Evolutionary conservation across 2,113 vertebrate genomes (phyloP), one percentile per base, ranked within the genome.

Genomic region (Centropus bengalensis): DNA sequence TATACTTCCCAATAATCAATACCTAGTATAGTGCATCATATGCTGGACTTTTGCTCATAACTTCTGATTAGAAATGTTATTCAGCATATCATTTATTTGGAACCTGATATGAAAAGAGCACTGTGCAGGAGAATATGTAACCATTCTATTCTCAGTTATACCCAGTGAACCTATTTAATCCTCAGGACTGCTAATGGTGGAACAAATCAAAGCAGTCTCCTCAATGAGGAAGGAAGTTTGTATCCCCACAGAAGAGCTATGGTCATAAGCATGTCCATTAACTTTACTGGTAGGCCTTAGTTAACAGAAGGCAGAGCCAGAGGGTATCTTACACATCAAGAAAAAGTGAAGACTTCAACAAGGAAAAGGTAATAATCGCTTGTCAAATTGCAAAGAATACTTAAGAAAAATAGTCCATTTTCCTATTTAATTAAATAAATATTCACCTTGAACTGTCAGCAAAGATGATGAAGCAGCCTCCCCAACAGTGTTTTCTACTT

Each of bases 401-500:
- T n/a, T 51, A 38, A 94, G 70, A 92, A 94, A 93, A 83, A 62
- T 4, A 74, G 5, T 12, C 5, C 4, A 62, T 78, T 71, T 84
- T 62, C 6, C 8, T 33, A 3, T 33, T 51, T 92, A 52, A 59
- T 18, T 14, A 70, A 82, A 64, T 3, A 86, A 95, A 71, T 89
- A 76, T 84, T 99, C 98, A 99, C 99, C 99, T 98, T 98, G 98
- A 85, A 99, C 98, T 38, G 94, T 98, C 84, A 99, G 98, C 75
- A 97, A 98, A 92, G 99, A 98, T 18, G 97, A 99, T 77, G 99
- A 99, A 94, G 98, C 97, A 30, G 98, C 96, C 5, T 98, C 98
- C 27, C 99, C 99, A 73, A 99, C 99, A 24, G 86, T 96, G 96
- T 99, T 99, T 97, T 99, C 99, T 12, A 98, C 99, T 97, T 99